phyloP scores from a whole-genome alignment of 2,113 vertebrate genomes.

The Brachionichthys hirsutus region DNA sequence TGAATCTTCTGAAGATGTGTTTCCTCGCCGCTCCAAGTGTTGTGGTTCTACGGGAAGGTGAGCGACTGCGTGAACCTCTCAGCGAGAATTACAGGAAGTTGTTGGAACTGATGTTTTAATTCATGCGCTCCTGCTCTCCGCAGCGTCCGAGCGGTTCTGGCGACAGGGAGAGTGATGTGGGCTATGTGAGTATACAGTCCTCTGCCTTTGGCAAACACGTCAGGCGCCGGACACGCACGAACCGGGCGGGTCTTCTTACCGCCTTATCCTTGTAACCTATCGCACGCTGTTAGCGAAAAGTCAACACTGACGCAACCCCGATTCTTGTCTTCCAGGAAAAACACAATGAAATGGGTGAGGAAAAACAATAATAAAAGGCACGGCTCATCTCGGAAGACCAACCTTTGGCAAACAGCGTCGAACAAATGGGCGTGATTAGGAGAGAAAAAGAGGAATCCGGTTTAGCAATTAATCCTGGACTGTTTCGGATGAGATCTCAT shows the following conservation, averaged over 20 bases:
- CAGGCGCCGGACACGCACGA: conserved; percentile 5
- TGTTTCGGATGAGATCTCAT: background rate
- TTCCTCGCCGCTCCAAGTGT: conserved; percentile 27
- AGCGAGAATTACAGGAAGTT: conserved; percentile 14
- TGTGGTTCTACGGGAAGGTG: conserved; percentile 49
- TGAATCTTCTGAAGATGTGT: conserved; percentile 56
- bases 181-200: conserved; percentile 26
- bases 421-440: conserved; percentile 3
- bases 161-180: conserved; percentile 21
- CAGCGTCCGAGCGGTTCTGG: conserved; percentile 35
- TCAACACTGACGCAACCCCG: conserved; percentile 62
- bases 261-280: conserved; percentile 45
- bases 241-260: conserved; percentile 24
- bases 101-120: conserved; percentile 14
- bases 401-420: conserved; percentile 51
- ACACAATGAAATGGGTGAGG: conserved; percentile 38
- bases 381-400: conserved; percentile 34
- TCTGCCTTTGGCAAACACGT: conserved; percentile 43
- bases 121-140: conserved; percentile 13
- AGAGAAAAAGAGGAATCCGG: background rate
- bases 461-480: background rate
- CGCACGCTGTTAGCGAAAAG: conserved; percentile 47
- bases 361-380: conserved; percentile 27
- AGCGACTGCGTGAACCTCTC: conserved; percentile 11
- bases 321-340: conserved; percentile 64